phyloP scores from a whole-genome alignment of 1,140 invertebrate genomes.

The Drosophila gunungcola region DNA sequence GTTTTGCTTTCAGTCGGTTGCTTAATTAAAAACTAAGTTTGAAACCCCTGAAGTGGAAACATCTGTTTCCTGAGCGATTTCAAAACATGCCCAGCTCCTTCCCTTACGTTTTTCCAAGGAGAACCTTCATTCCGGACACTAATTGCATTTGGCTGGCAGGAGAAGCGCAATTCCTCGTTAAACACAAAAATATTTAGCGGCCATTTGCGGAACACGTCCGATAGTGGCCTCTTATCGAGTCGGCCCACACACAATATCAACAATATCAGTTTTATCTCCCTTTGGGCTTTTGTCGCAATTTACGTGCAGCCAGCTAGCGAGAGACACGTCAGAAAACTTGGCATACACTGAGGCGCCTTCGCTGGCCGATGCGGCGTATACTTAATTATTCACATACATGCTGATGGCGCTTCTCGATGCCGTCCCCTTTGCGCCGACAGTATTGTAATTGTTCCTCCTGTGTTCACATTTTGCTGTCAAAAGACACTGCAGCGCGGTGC shows the following conservation, averaged over 20 bases:
- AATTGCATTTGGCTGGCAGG: conserved; percentile 28
- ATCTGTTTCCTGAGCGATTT: conserved; percentile 34
- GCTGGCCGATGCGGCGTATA: conserved; percentile 26
- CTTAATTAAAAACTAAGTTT: conserved; percentile 50
- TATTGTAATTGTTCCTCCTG: conserved; percentile 32
- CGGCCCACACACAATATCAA: conserved; percentile 34
- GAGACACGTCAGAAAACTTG: conserved; percentile 18
- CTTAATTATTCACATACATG: conserved; percentile 42
- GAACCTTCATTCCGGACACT: conserved; percentile 11
- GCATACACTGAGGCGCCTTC: conserved; percentile 31
- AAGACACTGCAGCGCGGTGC: conserved; percentile 4
- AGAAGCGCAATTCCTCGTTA: neutral
- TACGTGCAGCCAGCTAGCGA: conserved; percentile 8
- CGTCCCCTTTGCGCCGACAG: conserved; percentile 4
- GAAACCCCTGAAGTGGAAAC: conserved; percentile 22
- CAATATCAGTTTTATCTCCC: conserved; percentile 34
- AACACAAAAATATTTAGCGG: no score
- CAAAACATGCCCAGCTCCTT: conserved; percentile 8
- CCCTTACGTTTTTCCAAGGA: neutral
- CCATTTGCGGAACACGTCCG: conserved; percentile 29
- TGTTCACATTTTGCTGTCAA: conserved; percentile 11
- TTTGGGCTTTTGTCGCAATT: conserved; percentile 4
- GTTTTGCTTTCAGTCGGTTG: conserved; percentile 3
- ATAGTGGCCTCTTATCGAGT: conserved; percentile 26
- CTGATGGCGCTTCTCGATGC: conserved; percentile 10